A percentile compares a stretch with the other conserved stretches of the same genome.
phyloP scores from a whole-genome alignment of 2,797 vertebrate genomes.

The Cephalopachus bancanus region DNA sequence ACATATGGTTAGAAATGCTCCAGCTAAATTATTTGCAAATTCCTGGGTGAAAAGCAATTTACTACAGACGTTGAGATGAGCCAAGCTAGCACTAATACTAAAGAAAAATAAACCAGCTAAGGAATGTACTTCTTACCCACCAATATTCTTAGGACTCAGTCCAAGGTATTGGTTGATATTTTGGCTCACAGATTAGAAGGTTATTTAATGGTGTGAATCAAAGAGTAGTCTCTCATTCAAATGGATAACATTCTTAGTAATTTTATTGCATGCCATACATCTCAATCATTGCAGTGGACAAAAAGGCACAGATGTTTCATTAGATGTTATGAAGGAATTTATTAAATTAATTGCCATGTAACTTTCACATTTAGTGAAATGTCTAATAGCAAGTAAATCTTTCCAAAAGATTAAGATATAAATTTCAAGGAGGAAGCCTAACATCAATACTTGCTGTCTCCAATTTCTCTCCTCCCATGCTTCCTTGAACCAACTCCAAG shows the following conservation, averaged over 20 bases:
- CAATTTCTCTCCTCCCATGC: constrained; percentile 7
- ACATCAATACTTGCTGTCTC: background rate
- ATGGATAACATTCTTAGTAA: constrained; percentile 85
- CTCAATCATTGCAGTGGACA: constrained; percentile 85
- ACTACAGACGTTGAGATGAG: constrained; percentile 82
- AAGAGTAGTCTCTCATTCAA: constrained; percentile 82
- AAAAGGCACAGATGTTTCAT: constrained; percentile 87
- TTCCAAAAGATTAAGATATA: constrained; percentile 70
- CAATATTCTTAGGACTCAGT: constrained; percentile 77
- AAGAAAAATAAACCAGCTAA: constrained; percentile 88
- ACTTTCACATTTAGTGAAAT: constrained; percentile 76
- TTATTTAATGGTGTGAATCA: constrained; percentile 87
- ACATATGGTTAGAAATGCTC: constrained; percentile 78
- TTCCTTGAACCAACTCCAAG: background rate
- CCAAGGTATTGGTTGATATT: constrained; percentile 82
- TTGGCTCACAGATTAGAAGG: constrained; percentile 79
- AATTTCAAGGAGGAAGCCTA: constrained; percentile 19
- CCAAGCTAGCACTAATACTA: constrained; percentile 78
- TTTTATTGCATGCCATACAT: constrained; percentile 79
- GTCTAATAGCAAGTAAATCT: constrained; percentile 76
- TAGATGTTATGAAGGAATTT: constrained; percentile 81
- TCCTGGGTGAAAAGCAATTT: constrained; percentile 86
- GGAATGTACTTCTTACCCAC: constrained; percentile 80
- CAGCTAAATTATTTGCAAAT: constrained; percentile 87
- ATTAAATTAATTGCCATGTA: constrained; percentile 82